Conservation (phyloP, 2,113 vertebrate genomes). For the Rhinichthys klamathensis region DNA sequence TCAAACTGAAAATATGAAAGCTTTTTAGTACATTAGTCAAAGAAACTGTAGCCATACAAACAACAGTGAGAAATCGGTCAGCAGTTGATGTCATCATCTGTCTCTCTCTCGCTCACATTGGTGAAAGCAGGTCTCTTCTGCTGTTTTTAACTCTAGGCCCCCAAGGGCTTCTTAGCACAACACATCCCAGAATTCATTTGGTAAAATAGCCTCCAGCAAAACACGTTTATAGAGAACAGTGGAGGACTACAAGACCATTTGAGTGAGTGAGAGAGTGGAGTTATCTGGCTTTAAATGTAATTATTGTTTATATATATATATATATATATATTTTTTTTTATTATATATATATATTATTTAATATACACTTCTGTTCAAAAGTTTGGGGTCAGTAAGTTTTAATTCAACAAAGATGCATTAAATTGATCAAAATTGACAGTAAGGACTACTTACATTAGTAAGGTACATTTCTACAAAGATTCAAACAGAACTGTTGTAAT, state of each 20-base stretch:
- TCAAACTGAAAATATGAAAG: not conserved
- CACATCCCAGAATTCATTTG: constrained; percentile 68
- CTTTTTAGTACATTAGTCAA: not conserved
- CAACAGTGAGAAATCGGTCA: not conserved
- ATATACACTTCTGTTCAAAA: not conserved
- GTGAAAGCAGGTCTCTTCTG: constrained; percentile 32
- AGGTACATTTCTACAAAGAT: too few relatives aligned
- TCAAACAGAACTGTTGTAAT: too few relatives aligned
- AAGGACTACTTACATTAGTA: not conserved
- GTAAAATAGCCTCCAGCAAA: constrained; percentile 66
- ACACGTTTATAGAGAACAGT: constrained; percentile 60
- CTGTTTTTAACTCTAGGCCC: constrained; percentile 60
- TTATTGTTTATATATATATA: not conserved
- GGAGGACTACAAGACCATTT: constrained; percentile 26
- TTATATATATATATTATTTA: not conserved
- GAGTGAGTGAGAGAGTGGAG: not conserved
- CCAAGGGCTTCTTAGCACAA: constrained; percentile 62
- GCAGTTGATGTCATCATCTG: not conserved
- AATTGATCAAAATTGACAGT: not conserved
- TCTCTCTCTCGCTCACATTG: constrained; percentile 7
- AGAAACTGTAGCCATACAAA: not conserved
- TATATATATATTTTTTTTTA: too few relatives aligned
- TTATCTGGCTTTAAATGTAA: constrained; percentile 13
- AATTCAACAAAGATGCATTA: not conserved
- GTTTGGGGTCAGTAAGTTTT: too few relatives aligned